phyloP scores from a whole-genome alignment of 1,140 invertebrate genomes.

The Neotoxoptera formosana region DNA sequence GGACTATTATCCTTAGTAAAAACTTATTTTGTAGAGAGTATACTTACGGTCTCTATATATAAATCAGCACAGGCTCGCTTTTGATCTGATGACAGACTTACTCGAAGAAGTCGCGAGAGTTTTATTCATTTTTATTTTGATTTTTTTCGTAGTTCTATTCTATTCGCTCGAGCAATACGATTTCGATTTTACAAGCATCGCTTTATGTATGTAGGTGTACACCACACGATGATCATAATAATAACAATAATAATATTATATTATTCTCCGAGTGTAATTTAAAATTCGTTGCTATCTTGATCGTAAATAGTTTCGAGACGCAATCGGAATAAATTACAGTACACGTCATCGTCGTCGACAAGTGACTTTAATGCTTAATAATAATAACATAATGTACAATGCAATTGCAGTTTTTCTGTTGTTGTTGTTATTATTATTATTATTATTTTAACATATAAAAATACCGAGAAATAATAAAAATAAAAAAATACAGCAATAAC shows the following conservation, averaged over 20 bases:
- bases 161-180: background rate
- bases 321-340: conserved; percentile 34
- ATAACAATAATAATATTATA: background rate
- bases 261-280: background rate
- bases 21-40: background rate
- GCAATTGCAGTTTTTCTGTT: background rate
- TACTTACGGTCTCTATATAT: background rate
- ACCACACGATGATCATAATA: background rate
- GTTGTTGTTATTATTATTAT: background rate
- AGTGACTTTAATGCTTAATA: conserved; percentile 38
- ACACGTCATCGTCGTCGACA: background rate
- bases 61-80: background rate
- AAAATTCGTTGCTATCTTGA: conserved; percentile 35
- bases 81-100: background rate
- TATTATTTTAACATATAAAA: background rate
- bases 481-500: background rate
- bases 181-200: background rate
- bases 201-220: background rate
- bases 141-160: background rate
- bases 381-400: background rate
- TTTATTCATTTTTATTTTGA: background rate
- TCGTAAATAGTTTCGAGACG: conserved; percentile 44
- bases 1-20: too few species aligned
- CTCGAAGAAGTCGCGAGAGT: background rate
- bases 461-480: background rate